Base-by-base conservation (phyloP, 2,797 vertebrate genomes). In the Sebastes iracundus region DNA sequence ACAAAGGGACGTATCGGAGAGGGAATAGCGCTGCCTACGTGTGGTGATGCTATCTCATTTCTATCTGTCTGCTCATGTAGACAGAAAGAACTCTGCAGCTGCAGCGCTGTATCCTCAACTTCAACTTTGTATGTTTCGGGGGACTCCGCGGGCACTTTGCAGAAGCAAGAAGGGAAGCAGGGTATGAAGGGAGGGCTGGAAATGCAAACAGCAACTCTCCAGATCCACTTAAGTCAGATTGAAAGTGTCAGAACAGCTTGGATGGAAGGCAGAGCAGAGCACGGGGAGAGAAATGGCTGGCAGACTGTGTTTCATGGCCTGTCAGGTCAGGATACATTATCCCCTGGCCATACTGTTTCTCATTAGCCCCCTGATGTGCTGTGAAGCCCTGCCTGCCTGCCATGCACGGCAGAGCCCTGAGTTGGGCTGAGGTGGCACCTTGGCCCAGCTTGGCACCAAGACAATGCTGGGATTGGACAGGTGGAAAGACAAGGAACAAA, bases 301-400 rank as follows among this genome's bases (percentile, higher is more conserved):
- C 89, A 81, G 88, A 72, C 77, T 70, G 78, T 58, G 85, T 87
- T 90, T 91, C 87, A 86, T 66, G 85, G 87, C 87, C 88, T 90
- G 90, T 93, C 92, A 79, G 83, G 90, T 92, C 86, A 91, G 90
- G 88, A 90, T 32, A 79, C 81, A 89, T 89, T 88, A 88, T 82
- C 86, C 79, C 79, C 58, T 64, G 79, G 87, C 70, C 90, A 69
- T 80, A 86, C 93, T 85, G 87, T 90, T 93, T 93, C 87, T 95
- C 90, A 94, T 95, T 94, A 94, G 89, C 90, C 93, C 88, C 93
- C 91, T 63, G 90, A 92, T 93, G 92, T 75, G 90, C 77, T 79
- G 83, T 65, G 92, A 88, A 80, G 76, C 61, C 65, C 75, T 64
- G 56, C 64, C 76, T 38, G 76, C 64, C 82, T 81, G 78, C 76